These are phyloP conservation scores for Heliconius eleuchia DNA, from an alignment of 1,140 invertebrate genomes.

Conservation along the genomic window DNA sequence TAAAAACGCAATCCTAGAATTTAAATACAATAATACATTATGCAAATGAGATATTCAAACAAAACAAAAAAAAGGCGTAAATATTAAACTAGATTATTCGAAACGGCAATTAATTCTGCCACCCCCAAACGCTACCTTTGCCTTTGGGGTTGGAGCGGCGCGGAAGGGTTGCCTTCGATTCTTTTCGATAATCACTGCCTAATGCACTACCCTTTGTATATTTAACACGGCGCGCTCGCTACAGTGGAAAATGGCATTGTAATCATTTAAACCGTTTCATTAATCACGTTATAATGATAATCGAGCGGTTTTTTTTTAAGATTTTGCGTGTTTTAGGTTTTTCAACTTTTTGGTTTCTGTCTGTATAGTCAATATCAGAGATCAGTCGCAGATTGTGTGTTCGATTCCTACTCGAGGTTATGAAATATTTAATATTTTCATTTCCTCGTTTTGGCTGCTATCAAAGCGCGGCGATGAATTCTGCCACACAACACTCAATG, in stretches of 20 bases:
- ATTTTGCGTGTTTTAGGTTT: too few relatives aligned
- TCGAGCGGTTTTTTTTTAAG: background rate
- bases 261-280: background rate
- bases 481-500: too few relatives aligned
- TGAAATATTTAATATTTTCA: too few relatives aligned
- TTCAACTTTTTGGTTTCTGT: too few relatives aligned
- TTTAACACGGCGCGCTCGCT: constrained; percentile 4
- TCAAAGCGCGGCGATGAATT: too few relatives aligned
- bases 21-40: constrained; percentile 8
- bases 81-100: constrained; percentile 37
- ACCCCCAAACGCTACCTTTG: constrained; percentile 31
- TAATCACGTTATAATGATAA: background rate
- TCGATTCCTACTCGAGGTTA: too few relatives aligned
- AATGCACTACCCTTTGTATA: constrained; percentile 57
- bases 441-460: too few relatives aligned
- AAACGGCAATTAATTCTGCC: constrained; percentile 34
- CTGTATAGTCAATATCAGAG: too few relatives aligned
- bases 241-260: background rate
- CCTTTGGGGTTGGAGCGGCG: constrained; percentile 46
- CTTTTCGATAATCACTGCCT: constrained; percentile 70
- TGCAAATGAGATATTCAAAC: background rate
- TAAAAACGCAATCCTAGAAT: background rate
- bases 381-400: too few relatives aligned
- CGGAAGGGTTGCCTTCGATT: constrained; percentile 66
- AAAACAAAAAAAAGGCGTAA: constrained; percentile 15